Evolutionary conservation across 2,113 vertebrate genomes (phyloP), one percentile per base, ranked within the genome.

Genomic region (Sphaerodactylus townsendi): DNA sequence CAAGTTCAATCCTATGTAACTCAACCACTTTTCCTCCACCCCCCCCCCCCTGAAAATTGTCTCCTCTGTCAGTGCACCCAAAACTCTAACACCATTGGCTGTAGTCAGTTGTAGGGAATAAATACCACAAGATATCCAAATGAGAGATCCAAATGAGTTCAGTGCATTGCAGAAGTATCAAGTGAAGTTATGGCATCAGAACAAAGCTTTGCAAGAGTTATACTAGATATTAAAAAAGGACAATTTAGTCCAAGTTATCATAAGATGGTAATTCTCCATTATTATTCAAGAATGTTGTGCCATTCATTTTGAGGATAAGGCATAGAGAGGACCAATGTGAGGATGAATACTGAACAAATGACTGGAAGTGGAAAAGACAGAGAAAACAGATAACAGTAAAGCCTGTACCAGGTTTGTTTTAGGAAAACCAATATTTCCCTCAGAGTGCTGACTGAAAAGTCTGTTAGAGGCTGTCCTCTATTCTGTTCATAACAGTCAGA

Each of bases 131-230:
- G 33, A 56, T 82, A 53, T 77, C 19, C 39, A 39, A 28, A 59
- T 14, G 71, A 77, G 89, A 87, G 82, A 89, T 41, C 90, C 87
- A 86, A 90, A 85, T 84, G 30, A 84, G 82, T 83, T 77, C 89
- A 89, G 89, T 92, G 85, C 88, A 89, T 86, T 91, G 83, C 90
- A 91, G 65, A 75, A 30, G 8, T 37, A 41, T 71, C 21, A 25
- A 30, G 8, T 39, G 48, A 56, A 41, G 13, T 21, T 30, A 7
- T 46, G 75, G 44, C 44, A 66, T 48, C 59, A n/a, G 44, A 66
- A 50, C 15, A 11, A 66, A 48, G 35, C 48, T 68, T 39, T 53
- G 14, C 33, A 70, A 71, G 86, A 88, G 84, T 69, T 85, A 37
- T 78, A 71, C 83, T 86, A 88, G 86, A 89, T 37, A 53, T 66